Conservation (phyloP, 2,797 vertebrate genomes). For the Melanotaenia maccullochi region DNA sequence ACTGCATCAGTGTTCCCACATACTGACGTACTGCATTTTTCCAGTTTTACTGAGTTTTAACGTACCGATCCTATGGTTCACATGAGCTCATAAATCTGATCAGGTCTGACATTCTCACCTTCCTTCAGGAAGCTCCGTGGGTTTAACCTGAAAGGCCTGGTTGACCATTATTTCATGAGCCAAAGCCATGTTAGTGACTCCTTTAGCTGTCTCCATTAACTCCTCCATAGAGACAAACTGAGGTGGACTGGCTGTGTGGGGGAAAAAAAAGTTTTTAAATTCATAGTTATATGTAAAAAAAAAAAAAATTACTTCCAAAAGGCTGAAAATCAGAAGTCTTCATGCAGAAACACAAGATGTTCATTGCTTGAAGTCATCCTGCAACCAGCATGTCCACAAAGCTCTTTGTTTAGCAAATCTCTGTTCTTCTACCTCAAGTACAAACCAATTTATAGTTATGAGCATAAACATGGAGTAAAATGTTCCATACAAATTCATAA, state of each 20-base stretch:
- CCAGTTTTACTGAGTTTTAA: neutral
- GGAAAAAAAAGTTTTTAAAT: neutral
- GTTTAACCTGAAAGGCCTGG: constrained; percentile 90
- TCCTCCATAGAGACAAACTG: constrained; percentile 90
- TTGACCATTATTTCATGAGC: constrained; percentile 96
- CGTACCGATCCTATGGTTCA: neutral
- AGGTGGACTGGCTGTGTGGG: constrained; percentile 87
- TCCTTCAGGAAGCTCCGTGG: constrained; percentile 87
- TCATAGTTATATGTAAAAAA: neutral
- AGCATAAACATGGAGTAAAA: constrained; percentile 3
- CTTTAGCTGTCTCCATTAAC: constrained; percentile 92
- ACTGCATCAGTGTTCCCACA: neutral
- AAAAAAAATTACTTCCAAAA: neutral
- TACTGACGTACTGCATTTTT: neutral
- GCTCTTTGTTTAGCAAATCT: neutral
- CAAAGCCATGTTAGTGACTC: constrained; percentile 94
- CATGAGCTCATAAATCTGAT: neutral
- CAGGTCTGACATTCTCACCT: constrained; percentile 82
- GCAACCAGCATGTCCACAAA: neutral
- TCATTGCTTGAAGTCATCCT: neutral
- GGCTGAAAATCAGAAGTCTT: neutral
- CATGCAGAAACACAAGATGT: neutral
- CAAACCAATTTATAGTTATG: neutral
- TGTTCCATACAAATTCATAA: neutral
- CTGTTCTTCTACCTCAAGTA: neutral